Evolutionary conservation across 2,888 invertebrate genomes (phyloP).

Genomic region (Platynereis dumerilii): DNA sequence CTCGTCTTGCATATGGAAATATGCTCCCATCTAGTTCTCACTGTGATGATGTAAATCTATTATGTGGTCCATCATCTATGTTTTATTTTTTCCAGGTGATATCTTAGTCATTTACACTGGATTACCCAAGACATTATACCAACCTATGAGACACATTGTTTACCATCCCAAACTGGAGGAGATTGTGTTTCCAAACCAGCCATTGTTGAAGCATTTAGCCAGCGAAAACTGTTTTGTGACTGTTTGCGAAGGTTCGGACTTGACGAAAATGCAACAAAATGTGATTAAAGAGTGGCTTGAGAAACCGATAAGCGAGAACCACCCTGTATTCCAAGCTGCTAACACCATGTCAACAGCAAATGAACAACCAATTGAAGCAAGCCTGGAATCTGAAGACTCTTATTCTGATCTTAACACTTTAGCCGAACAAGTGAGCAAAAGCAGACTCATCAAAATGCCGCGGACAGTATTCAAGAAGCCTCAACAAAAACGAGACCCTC

Average conservation of each 20-base stretch:
- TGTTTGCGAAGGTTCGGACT: conserved; percentile 22
- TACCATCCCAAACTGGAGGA: conserved; percentile 35
- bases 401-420: too few relatives aligned
- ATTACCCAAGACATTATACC: conserved; percentile 31
- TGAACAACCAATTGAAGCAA: too few relatives aligned
- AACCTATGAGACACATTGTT: conserved; percentile 28
- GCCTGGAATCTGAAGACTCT: too few relatives aligned
- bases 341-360: conserved; percentile 9
- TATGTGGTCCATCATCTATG: too few relatives aligned
- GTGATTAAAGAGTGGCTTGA: conserved; percentile 34
- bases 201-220: conserved; percentile 27
- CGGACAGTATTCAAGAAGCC: too few relatives aligned
- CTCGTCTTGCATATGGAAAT: too few relatives aligned
- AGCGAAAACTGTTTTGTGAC: conserved; percentile 30
- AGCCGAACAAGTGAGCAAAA: too few relatives aligned
- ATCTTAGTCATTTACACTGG: conserved; percentile 31
- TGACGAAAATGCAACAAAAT: conserved; percentile 33
- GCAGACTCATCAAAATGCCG: too few relatives aligned
- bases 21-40: too few relatives aligned
- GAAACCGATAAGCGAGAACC: conserved; percentile 26
- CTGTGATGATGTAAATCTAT: too few relatives aligned
- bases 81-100: conserved; percentile 30
- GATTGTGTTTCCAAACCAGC: conserved; percentile 35
- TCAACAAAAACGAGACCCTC: too few relatives aligned
- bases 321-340: conserved; percentile 31